Conservation (phyloP, 2,888 invertebrate species). For the Caenorhabditis angaria region DNA sequence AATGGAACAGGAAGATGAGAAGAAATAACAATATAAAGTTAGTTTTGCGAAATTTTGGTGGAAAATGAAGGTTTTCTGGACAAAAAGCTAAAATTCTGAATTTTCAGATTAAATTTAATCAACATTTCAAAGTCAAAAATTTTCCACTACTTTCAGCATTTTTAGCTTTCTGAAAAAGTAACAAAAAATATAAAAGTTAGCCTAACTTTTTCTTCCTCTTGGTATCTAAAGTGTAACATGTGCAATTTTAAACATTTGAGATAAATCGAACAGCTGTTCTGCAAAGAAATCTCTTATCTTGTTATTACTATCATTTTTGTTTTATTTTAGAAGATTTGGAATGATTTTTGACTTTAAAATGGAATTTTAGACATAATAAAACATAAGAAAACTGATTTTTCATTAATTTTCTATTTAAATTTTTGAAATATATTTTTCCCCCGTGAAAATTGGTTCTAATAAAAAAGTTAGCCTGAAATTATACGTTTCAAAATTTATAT, state of each 20-base stretch:
- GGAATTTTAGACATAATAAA: neutral
- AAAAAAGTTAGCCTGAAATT: neutral
- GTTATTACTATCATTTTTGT: neutral
- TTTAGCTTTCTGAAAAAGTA: neutral
- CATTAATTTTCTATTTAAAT: neutral
- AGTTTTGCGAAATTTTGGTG: too few relatives aligned
- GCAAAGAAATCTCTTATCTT: neutral
- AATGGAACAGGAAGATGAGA: constrained; percentile 8
- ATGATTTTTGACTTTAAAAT: too few relatives aligned
- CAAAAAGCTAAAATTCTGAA: too few relatives aligned
- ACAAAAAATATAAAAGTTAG: neutral
- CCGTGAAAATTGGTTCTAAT: too few relatives aligned
- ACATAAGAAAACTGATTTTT: neutral
- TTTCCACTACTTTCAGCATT: too few relatives aligned
- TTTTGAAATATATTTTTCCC: too few relatives aligned
- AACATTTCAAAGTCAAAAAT: too few relatives aligned
- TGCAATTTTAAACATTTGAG: neutral
- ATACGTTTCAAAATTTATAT: neutral
- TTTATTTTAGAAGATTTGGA: too few relatives aligned
- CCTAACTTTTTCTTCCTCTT: neutral
- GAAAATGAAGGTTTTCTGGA: too few relatives aligned
- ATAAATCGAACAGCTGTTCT: constrained; percentile 18
- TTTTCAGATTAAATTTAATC: too few relatives aligned
- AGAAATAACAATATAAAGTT: too few relatives aligned
- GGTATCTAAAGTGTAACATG: neutral